Percentiles rank a stretch among this genome's conserved stretches.
Evolutionary conservation across 2,113 vertebrate species (phyloP).

Genomic region (Syngnathus floridae): DNA sequence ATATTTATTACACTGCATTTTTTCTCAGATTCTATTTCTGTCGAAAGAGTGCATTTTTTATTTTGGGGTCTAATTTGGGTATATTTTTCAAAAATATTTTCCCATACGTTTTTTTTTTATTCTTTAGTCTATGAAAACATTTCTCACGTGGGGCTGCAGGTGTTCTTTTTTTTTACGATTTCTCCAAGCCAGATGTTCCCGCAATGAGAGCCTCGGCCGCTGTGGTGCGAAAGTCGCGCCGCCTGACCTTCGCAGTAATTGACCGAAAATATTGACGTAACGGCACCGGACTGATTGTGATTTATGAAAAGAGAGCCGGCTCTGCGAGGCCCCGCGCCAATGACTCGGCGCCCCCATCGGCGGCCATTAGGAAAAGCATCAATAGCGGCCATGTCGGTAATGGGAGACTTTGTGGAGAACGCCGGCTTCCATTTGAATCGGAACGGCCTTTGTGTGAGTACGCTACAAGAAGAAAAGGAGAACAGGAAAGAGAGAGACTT

Average conservation of each 20-base stretch:
- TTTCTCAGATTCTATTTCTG: no score
- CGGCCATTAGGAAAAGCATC: slow-evolving; percentile 98
- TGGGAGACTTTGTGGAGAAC: slow-evolving; percentile 80
- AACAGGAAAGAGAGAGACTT: slow-evolving; percentile 31
- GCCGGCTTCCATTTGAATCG: slow-evolving; percentile 83
- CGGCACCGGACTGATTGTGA: slow-evolving; percentile 99
- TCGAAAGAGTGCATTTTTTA: background rate
- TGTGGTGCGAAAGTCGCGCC: slow-evolving; percentile 79
- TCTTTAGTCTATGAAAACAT: background rate
- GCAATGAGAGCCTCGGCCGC: slow-evolving; percentile 73
- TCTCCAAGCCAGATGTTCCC: slow-evolving; percentile 91
- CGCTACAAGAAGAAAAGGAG: slow-evolving; percentile 42
- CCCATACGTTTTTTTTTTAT: background rate
- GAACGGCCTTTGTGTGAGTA: slow-evolving; percentile 70
- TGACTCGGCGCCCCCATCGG: slow-evolving; percentile 88
- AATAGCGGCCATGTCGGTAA: slow-evolving; percentile 92
- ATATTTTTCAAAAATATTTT: no score
- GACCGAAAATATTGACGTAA: slow-evolving; percentile 99
- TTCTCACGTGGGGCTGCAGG: background rate
- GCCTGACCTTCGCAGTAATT: slow-evolving; percentile 99
- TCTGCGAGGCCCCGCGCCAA: slow-evolving; percentile 94
- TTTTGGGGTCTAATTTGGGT: no score
- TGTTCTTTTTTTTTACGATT: slow-evolving; percentile 18
- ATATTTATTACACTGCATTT: no score
- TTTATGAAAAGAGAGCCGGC: slow-evolving; percentile 95